Evolutionary conservation across 2,888 invertebrate genomes (phyloP).

Genomic region (Hyalella azteca): DNA sequence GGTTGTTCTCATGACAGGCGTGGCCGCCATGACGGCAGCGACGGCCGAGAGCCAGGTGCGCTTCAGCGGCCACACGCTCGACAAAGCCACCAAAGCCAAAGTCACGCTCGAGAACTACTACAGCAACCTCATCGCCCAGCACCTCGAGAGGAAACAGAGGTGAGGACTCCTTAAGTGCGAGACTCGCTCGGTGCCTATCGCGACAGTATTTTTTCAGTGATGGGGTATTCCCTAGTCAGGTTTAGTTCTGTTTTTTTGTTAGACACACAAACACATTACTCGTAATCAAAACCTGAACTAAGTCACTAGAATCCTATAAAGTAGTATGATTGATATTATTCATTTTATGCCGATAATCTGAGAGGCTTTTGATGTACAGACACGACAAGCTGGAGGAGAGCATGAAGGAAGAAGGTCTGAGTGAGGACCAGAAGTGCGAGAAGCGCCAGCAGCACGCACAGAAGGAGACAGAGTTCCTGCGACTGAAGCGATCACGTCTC

Average conservation of each 20-base stretch:
- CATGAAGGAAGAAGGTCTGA: conserved; percentile 91
- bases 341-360: conserved; percentile 96
- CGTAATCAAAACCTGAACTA: too few relatives aligned
- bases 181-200: too few relatives aligned
- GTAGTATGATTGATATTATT: too few relatives aligned
- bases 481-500: conserved; percentile 91
- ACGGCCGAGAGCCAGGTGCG: conserved; percentile 68
- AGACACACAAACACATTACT: too few relatives aligned
- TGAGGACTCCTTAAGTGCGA: too few relatives aligned
- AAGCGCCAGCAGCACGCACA: conserved; percentile 94
- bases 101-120: conserved; percentile 98
- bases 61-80: conserved; percentile 95
- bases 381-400: conserved; percentile 83
- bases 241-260: too few relatives aligned
- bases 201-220: too few relatives aligned
- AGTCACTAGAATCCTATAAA: too few relatives aligned
- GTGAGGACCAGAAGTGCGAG: conserved; percentile 93
- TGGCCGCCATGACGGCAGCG: conserved; percentile 41
- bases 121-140: conserved; percentile 95
- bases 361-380: conserved; percentile 86
- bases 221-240: not conserved
- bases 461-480: conserved; percentile 97
- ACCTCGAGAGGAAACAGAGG: conserved; percentile 96
- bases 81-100: conserved; percentile 99
- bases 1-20: not conserved